Evolutionary conservation across 2,888 invertebrate genomes (phyloP), one percentile per base, ranked within the genome.

Genomic region (Calameuta filiformis): DNA sequence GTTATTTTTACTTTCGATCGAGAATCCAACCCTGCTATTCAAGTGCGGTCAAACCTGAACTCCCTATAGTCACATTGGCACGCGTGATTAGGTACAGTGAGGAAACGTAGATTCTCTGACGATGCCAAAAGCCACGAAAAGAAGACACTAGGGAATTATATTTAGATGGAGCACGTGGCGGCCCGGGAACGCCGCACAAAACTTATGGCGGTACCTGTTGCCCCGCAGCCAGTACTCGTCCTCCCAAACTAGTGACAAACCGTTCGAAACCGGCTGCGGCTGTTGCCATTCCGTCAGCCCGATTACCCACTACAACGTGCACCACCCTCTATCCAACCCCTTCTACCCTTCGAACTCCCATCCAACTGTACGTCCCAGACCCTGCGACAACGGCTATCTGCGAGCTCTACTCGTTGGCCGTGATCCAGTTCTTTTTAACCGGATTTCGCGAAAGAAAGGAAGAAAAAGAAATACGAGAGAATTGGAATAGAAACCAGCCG

Each of bases 141-240:
- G 31, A 71, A 31, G 31, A 34, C 71, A 34, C 71, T 31, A 80
- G 79, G 81, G 78, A 83, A 85, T 87, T 90, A 90, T 90, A 90
- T 90, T 90, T 90, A 90, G 87, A 87, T 78, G 80, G 87, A 90
- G 89, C 90, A 90, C 90, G 89, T 89, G 89, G 86, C 83, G 68
- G 85, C 87, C 88, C 88, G 89, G 90, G 87, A 87, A 81, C 80
- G 81, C 81, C 80, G 69, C 77, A 73, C 74, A 80, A 81, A 80
- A 77, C 75, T 81, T 77, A 77, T 75, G 78, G 76, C 69, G 73
- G 76, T 76, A 77, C 80, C 80, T 80, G 81, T 81, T 80, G 81
- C 80, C 80, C 40, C 73, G 35, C 71, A 3, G 3, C 12, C 12
- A 31, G 31, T 12, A 12, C 31, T n/a, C 71, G 31, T 9, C 71